phyloP scores from a whole-genome alignment of 2,797 vertebrate genomes.

The Sebastiscus tertius region DNA sequence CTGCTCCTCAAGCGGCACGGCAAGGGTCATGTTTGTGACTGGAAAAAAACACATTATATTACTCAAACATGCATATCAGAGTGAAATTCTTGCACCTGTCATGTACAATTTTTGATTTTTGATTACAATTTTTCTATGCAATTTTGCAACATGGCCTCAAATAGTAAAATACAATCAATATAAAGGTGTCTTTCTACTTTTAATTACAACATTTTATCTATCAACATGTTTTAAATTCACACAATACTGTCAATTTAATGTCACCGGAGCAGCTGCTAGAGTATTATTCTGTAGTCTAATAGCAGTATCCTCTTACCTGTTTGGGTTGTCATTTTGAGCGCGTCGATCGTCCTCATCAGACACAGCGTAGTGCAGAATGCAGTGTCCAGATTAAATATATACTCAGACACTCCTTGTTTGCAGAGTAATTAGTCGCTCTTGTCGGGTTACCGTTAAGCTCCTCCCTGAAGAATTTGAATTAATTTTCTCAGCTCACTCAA shows the following conservation, averaged over 20 bases:
- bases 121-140: too few species aligned
- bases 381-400: not conserved
- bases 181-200: not conserved
- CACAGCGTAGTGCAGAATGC: not conserved
- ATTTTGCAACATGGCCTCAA: not conserved
- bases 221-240: not conserved
- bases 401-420: not conserved
- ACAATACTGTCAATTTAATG: not conserved
- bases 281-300: not conserved
- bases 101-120: not conserved
- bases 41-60: not conserved
- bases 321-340: not conserved
- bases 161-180: not conserved
- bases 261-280: not conserved
- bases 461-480: not conserved
- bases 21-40: constrained; percentile 2
- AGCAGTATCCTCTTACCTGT: not conserved
- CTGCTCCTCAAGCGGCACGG: constrained; percentile 7
- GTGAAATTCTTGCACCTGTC: not conserved
- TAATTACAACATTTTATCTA: not conserved
- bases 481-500: not conserved
- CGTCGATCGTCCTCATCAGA: not conserved
- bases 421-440: not conserved
- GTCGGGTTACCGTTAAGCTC: not conserved
- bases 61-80: not conserved